Percentiles rank a stretch among this genome's conserved stretches.
These are phyloP conservation scores for Melospiza georgiana DNA, from an alignment of 2,113 vertebrate species.

Conservation along the genomic window DNA sequence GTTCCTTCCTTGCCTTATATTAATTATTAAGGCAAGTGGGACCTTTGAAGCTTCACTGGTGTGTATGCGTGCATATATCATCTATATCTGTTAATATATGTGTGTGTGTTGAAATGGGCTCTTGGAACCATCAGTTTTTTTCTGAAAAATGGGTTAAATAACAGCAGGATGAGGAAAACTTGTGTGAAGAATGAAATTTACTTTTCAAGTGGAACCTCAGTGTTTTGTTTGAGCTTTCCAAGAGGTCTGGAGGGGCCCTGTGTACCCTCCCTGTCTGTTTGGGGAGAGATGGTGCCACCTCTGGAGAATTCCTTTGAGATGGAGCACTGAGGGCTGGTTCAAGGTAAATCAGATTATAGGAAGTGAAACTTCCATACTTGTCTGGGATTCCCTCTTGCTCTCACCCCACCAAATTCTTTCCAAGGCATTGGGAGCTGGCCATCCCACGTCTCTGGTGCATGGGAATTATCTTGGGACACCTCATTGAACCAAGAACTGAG, in stretches of 20 bases:
- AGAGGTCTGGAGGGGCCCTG: not conserved
- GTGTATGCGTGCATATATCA: fast-evolving
- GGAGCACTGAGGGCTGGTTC: not conserved
- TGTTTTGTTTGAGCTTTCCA: not conserved
- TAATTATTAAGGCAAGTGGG: not conserved
- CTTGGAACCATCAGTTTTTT: not conserved
- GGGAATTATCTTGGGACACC: not conserved
- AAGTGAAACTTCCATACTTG: not conserved
- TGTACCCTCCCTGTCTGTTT: not conserved
- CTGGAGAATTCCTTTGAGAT: not conserved
- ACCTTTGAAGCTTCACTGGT: not conserved
- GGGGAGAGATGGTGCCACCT: not conserved
- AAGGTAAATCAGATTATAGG: not conserved
- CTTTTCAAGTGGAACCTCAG: not conserved
- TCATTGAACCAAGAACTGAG: not conserved
- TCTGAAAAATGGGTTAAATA: not conserved
- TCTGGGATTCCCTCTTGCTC: not conserved
- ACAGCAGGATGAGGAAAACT: not conserved
- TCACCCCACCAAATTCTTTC: not conserved
- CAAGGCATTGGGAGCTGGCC: not conserved
- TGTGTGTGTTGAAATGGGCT: not conserved
- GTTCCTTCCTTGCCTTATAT: not conserved
- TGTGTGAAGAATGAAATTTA: not conserved
- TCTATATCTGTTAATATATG: not conserved
- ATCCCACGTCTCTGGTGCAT: too few species aligned